These are phyloP conservation scores for Carcharodon carcharias DNA, from an alignment of 2,797 vertebrate species.

Conservation along the genomic window DNA sequence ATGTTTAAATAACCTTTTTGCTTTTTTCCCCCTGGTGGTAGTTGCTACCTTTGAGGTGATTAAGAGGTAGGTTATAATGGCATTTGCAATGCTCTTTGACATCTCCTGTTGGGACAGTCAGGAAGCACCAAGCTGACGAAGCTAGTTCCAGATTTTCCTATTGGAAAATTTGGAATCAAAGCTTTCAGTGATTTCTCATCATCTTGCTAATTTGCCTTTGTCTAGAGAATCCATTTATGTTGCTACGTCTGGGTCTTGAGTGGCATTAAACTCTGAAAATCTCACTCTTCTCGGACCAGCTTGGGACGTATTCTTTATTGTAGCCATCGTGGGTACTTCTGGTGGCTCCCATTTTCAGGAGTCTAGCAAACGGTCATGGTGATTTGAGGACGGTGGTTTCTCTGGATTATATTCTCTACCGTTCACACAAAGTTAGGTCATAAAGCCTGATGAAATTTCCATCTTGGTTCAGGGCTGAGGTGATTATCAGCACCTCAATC, in stretches of 20 bases:
- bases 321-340: background rate
- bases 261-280: background rate
- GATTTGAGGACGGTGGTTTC: background rate
- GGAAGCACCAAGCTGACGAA: background rate
- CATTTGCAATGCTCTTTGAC: background rate
- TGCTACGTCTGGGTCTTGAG: background rate
- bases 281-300: background rate
- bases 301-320: background rate
- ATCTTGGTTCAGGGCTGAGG: too few relatives aligned
- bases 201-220: background rate
- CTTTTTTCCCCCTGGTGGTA: background rate
- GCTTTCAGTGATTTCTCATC: background rate
- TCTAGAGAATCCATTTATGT: background rate
- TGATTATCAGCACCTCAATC: background rate
- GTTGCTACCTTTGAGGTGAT: background rate
- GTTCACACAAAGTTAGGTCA: background rate
- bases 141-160: background rate
- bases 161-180: background rate
- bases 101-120: background rate
- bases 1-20: background rate
- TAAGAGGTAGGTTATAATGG: background rate
- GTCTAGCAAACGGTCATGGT: background rate
- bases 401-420: background rate
- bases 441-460: background rate
- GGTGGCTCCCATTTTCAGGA: background rate